A percentile compares a stretch with the other conserved stretches of the same genome.
These are phyloP conservation scores for Salvator merianae DNA, from an alignment of 2,113 vertebrate genomes.

Conservation along the genomic window DNA sequence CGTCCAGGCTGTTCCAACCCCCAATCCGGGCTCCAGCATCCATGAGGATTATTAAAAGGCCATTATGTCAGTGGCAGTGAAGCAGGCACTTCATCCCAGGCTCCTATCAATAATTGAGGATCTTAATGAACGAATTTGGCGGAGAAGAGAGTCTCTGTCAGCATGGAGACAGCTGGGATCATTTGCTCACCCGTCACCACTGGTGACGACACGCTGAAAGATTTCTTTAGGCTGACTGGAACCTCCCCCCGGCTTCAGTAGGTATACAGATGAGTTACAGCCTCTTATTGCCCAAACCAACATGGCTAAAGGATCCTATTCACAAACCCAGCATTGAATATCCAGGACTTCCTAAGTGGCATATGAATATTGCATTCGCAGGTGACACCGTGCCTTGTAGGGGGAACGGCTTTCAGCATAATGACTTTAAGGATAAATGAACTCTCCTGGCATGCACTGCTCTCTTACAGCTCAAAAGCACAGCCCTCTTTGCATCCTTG, in stretches of 20 bases:
- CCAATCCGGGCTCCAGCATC: conserved; percentile 12
- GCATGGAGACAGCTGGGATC: conserved; percentile 60
- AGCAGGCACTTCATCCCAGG: neutral
- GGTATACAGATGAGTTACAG: neutral
- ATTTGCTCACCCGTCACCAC: conserved; percentile 54
- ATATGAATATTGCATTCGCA: conserved; percentile 72
- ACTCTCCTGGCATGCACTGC: neutral
- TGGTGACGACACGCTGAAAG: conserved; percentile 26
- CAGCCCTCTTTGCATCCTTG: neutral
- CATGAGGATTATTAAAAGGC: conserved; percentile 25
- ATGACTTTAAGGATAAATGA: conserved; percentile 69
- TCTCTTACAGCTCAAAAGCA: neutral
- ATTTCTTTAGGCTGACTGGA: conserved; percentile 11
- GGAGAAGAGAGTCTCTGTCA: neutral
- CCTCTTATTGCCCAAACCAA: neutral
- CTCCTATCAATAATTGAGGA: conserved; percentile 22
- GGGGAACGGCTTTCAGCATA: conserved; percentile 18
- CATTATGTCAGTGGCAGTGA: neutral
- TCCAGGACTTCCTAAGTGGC: conserved; percentile 61
- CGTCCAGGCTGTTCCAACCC: neutral
- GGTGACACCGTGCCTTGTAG: conserved; percentile 71
- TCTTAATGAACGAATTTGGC: conserved; percentile 18
- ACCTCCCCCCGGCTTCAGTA: neutral
- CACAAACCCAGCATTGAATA: conserved; percentile 38
- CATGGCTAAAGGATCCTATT: neutral